Conservation (phyloP, 2,888 invertebrate species). For the Sclerodermus sp. region DNA sequence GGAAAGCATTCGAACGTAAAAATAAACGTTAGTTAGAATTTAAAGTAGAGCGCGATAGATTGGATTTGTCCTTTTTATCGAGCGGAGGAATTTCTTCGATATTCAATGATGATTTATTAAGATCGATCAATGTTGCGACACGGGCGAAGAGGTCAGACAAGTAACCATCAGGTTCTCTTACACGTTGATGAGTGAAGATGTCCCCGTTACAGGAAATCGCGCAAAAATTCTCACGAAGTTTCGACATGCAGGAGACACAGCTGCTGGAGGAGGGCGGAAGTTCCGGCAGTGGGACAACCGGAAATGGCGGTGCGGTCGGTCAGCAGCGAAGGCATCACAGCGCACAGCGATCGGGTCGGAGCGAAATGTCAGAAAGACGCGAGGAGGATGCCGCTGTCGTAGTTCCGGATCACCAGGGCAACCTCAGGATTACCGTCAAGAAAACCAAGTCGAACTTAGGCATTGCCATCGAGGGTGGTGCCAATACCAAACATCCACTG, state of each 20-base stretch:
- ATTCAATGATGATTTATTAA: no score
- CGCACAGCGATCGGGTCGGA: slow-evolving; percentile 48
- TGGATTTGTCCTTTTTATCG: no score
- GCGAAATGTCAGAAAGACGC: slow-evolving; percentile 44
- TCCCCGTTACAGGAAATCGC: slow-evolving; percentile 90
- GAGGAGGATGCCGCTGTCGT: slow-evolving; percentile 76
- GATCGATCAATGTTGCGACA: no score
- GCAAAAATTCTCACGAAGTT: slow-evolving; percentile 83
- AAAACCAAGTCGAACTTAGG: slow-evolving; percentile 94
- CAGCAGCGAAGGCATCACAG: slow-evolving; percentile 52
- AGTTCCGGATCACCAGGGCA: slow-evolving; percentile 83
- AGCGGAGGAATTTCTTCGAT: no score
- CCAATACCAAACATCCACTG: slow-evolving; percentile 91
- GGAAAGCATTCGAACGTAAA: no score
- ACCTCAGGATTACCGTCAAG: slow-evolving; percentile 84
- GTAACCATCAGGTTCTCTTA: no score
- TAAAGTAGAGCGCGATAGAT: no score
- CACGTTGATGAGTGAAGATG: no score
- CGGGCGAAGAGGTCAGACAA: no score
- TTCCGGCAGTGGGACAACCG: slow-evolving; percentile 30
- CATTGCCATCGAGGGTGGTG: slow-evolving; percentile 96
- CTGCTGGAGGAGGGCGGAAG: slow-evolving; percentile 53
- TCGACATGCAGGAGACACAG: slow-evolving; percentile 77
- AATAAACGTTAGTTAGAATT: no score
- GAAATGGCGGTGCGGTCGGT: slow-evolving; percentile 42